Conservation (phyloP, 2,113 vertebrate genomes). For the Meleagris gallopavo region DNA sequence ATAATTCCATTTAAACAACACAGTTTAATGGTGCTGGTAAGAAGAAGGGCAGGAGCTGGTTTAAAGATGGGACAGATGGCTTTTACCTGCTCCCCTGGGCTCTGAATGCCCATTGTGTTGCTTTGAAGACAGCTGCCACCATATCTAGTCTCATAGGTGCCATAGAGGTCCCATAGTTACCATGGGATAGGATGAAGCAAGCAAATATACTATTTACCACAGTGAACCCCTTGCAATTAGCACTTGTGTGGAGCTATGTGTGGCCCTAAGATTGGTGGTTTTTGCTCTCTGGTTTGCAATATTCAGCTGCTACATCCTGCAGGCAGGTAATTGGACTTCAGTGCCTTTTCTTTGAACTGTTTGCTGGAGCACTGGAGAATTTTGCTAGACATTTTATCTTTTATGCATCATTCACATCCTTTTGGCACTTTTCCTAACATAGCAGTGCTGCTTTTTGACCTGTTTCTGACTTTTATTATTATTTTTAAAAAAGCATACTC, state of each 20-base stretch:
- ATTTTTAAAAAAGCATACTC: neutral
- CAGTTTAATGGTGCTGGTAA: neutral
- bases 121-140: neutral
- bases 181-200: neutral
- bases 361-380: neutral
- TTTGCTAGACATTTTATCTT: conserved; percentile 36
- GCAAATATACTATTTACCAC: rapidly evolving
- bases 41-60: neutral
- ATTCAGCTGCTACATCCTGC: neutral
- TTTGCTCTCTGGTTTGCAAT: neutral
- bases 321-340: neutral
- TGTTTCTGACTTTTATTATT: neutral
- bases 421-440: neutral
- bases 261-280: neutral
- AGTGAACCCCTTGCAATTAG: rapidly evolving
- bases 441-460: neutral
- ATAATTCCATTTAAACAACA: neutral
- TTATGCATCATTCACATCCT: neutral
- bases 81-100: neutral
- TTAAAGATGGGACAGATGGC: neutral
- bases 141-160: neutral
- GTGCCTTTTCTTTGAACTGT: conserved; percentile 9
- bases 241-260: neutral
- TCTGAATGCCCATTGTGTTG: neutral
- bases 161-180: neutral